Evolutionary conservation across 2,797 vertebrate genomes (phyloP).

Genomic region (Galago senegalensis): DNA sequence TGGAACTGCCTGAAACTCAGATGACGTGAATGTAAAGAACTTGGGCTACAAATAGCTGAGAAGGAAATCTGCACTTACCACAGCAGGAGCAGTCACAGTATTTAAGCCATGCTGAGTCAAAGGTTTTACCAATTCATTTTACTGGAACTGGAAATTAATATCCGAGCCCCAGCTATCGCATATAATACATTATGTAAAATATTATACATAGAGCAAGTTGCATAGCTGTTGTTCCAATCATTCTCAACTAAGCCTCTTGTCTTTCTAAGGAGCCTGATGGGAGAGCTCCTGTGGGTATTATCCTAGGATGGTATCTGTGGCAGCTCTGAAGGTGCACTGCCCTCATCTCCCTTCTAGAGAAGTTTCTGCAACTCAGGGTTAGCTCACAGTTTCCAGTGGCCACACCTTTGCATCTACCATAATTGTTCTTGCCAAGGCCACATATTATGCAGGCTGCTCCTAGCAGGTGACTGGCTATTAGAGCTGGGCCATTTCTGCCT

Average conservation of each 20-base stretch:
- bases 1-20: conserved; percentile 16
- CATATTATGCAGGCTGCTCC: background rate
- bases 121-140: background rate
- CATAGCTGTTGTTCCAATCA: background rate
- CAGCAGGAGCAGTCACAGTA: background rate
- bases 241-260: conserved; percentile 6
- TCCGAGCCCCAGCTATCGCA: background rate
- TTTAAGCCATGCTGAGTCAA: background rate
- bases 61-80: background rate
- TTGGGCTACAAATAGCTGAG: background rate
- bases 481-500: background rate
- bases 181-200: background rate
- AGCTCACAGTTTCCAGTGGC: background rate
- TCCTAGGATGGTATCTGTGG: background rate
- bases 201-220: background rate
- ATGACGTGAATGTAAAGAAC: background rate
- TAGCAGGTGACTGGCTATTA: background rate
- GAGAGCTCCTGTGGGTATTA: background rate
- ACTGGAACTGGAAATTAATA: background rate
- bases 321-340: background rate
- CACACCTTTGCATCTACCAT: background rate
- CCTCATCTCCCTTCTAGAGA: conserved; percentile 19
- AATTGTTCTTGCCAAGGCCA: background rate
- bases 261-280: background rate
- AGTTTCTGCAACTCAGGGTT: background rate